Evolutionary conservation across 37 sponge, comb jelly and placozoan genomes (phyloP).

Genomic region (Oscarella lobularis): DNA sequence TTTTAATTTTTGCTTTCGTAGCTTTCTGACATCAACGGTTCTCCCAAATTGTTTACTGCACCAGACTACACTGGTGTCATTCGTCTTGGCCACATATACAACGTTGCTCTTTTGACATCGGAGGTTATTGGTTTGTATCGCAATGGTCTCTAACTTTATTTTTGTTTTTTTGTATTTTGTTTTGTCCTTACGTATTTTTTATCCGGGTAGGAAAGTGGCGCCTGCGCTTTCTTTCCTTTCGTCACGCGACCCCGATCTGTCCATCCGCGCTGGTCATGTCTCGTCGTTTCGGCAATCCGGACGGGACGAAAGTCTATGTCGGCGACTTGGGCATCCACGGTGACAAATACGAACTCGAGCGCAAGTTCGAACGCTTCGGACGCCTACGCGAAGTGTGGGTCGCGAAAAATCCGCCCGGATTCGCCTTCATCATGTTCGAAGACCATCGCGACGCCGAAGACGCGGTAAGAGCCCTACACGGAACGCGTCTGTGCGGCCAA

Average conservation of each 20-base stretch:
- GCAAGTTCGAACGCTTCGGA: constrained; percentile 81
- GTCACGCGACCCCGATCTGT: not conserved
- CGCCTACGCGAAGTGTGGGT: constrained; percentile 87
- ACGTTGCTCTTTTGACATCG: not conserved
- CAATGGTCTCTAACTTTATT: not conserved
- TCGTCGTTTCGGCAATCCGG: not conserved
- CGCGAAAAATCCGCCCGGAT: constrained; percentile 93
- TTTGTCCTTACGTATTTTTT: not conserved
- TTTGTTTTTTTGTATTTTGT: not conserved
- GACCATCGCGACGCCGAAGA: constrained; percentile 91
- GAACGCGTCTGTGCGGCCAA: constrained; percentile 10
- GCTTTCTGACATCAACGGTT: not conserved
- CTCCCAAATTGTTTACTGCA: not conserved
- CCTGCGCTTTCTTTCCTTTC: too few relatives aligned
- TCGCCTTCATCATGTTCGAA: constrained; percentile 93
- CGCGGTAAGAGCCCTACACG: constrained; percentile 81
- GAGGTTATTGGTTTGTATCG: not conserved
- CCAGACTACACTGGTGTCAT: not conserved
- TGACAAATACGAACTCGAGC: constrained; percentile 74
- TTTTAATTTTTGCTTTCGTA: not conserved
- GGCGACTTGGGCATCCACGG: constrained; percentile 80
- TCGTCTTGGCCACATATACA: not conserved
- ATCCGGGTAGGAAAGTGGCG: too few relatives aligned
- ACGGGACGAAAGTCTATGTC: constrained; percentile 52
- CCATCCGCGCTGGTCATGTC: not conserved